phyloP scores from a whole-genome alignment of 2,797 vertebrate genomes.

The Syndactyla subalaris region DNA sequence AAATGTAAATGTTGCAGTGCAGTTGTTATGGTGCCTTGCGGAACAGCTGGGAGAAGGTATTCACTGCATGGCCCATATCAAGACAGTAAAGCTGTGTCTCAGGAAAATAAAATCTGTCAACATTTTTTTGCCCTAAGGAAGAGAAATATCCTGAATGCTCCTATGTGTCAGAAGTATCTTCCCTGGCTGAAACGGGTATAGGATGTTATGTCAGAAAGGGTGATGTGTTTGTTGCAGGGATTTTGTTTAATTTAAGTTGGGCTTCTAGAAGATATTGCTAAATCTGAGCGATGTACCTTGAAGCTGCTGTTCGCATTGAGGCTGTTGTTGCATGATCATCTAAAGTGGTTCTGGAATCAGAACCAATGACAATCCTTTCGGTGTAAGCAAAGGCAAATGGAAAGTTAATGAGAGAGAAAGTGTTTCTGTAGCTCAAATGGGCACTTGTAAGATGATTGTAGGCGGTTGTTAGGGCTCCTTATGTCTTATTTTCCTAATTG shows the following conservation, averaged over 20 bases:
- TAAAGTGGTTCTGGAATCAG: not conserved
- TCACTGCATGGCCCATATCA: not conserved
- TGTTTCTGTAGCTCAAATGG: not conserved
- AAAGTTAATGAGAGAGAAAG: not conserved
- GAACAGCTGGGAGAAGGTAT: not conserved
- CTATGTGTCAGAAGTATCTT: not conserved
- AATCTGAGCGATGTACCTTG: not conserved
- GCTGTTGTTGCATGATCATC: not conserved
- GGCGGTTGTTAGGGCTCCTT: not conserved
- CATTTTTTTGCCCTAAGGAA: not conserved
- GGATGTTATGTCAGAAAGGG: not conserved
- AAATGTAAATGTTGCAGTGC: not conserved
- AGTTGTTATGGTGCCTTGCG: not conserved
- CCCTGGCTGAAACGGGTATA: not conserved
- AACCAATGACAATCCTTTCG: not conserved
- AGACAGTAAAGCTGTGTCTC: not conserved
- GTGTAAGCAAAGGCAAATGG: not conserved
- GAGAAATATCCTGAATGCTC: not conserved
- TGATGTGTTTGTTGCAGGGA: not conserved
- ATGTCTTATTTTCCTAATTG: not conserved
- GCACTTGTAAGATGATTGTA: not conserved
- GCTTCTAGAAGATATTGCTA: not conserved
- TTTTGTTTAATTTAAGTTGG: not conserved
- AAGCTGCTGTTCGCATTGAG: not conserved
- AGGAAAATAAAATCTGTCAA: not conserved